phyloP scores from a whole-genome alignment of 1,140 invertebrate species.

The Drosophila nebulosa region DNA sequence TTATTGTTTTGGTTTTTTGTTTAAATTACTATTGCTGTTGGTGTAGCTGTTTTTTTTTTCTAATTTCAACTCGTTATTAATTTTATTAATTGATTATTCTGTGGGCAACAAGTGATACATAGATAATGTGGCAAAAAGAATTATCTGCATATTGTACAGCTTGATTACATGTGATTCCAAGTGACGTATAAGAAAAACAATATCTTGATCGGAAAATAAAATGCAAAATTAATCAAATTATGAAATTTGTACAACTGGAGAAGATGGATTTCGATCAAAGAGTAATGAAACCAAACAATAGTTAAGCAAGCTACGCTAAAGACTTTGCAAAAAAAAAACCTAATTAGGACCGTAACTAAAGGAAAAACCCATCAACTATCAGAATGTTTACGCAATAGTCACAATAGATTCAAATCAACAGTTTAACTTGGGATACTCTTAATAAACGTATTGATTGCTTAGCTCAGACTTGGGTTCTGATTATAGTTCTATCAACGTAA shows the following conservation, averaged over 20 bases:
- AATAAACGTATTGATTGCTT: no score
- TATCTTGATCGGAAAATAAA: background rate
- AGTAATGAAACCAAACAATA: background rate
- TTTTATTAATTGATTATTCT: background rate
- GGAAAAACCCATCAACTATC: background rate
- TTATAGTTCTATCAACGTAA: no score
- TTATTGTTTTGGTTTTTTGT: conserved; percentile 6
- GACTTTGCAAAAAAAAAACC: background rate
- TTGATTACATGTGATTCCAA: background rate
- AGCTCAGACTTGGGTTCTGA: no score
- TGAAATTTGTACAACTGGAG: background rate
- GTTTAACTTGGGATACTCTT: no score
- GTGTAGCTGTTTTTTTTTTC: conserved; percentile 33
- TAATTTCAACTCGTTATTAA: background rate
- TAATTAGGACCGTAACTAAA: no score
- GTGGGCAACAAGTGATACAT: background rate
- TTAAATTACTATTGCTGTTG: background rate
- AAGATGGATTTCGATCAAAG: background rate
- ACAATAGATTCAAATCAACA: no score
- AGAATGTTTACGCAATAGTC: background rate
- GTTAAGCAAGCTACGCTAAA: background rate
- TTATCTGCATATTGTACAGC: background rate
- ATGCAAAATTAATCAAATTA: background rate
- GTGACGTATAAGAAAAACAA: background rate
- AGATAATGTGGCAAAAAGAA: background rate